Evolutionary conservation across 2,888 invertebrate genomes (phyloP), one percentile per base, ranked within the genome.

Genomic region (Sphaerophoria taeniata): DNA sequence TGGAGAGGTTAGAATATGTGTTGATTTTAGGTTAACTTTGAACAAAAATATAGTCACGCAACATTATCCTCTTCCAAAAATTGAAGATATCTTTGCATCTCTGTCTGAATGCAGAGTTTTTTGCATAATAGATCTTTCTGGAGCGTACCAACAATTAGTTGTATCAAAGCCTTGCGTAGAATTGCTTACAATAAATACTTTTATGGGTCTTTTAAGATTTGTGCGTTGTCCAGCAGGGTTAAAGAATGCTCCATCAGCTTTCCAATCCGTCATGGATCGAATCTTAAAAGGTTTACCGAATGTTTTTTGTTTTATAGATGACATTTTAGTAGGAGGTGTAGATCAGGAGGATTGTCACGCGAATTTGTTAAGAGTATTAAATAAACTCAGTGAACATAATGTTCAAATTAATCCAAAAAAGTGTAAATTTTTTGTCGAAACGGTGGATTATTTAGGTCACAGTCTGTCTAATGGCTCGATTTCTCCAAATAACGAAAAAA

Each of bases 381-480:
- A 9, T 12, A 39, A 39, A 16, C 36, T 80, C 51, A 49, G 55
- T 58, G 45, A 58, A 31, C 58, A 63, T 39, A 47, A 63, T 45
- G 47, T 47, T 47, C 63, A 63, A 58, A 58, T 58, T 7, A 58
- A 58, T 58, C 36, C 33, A 47, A 63, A 63, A 33, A 63, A 45
- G 33, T 63, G 63, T 63, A 63, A 63, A 47, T 45, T 63, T 63
- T 47, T 63, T 33, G 63, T 47, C 7, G 47, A 63, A 31, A 33
- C 14, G 3, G 79, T 75, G 14, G 58, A 74, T 36, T 79, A 58
- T 58, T 65, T 79, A 49, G 74, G 74, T 56, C 79, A 79, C 43
- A 65, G 14, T 34, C 16, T 80, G 9, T 43, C 33, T 6, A 43
- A 34, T 14, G 56, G 43, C 36, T 11, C 11, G 70, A 75, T 81